phyloP scores from a whole-genome alignment of 2,888 invertebrate species.

The Netelia inedita region DNA sequence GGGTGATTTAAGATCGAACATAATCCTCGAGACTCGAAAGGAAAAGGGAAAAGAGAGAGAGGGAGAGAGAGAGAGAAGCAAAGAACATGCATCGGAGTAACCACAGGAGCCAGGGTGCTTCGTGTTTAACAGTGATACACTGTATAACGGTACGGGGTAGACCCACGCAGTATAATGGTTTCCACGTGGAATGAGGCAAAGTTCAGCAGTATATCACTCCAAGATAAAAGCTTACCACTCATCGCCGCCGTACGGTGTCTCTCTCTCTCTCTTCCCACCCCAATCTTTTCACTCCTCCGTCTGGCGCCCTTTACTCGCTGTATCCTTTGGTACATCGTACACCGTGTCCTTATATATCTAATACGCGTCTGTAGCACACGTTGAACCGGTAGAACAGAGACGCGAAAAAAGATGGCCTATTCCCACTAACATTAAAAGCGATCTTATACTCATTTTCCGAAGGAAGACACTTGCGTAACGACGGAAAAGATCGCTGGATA shows the following conservation, averaged over 20 bases:
- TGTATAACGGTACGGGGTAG: conserved; percentile 20
- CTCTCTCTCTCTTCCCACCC: conserved; percentile 9
- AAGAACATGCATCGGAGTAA: conserved; percentile 21
- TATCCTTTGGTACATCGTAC: conserved; percentile 30
- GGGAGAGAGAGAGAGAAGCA: not conserved
- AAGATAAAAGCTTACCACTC: conserved; percentile 66
- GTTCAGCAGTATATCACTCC: conserved; percentile 61
- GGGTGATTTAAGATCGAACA: conserved; percentile 42
- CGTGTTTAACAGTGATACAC: conserved; percentile 16
- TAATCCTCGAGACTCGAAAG: conserved; percentile 25
- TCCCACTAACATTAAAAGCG: conserved; percentile 7
- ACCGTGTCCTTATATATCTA: conserved; percentile 8
- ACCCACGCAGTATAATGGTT: conserved; percentile 59
- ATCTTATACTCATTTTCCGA: conserved; percentile 23
- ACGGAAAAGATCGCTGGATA: not conserved
- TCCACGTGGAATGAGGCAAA: conserved; percentile 58
- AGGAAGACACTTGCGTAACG: not conserved
- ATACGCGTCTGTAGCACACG: conserved; percentile 11
- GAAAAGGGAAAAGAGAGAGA: not conserved
- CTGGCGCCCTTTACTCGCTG: conserved; percentile 3
- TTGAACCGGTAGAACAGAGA: not conserved
- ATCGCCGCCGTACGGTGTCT: conserved; percentile 39
- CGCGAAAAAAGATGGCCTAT: conserved; percentile 19
- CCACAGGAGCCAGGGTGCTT: conserved; percentile 37
- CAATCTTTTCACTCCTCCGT: not conserved